These are phyloP conservation scores for Nomada goodeniana DNA, from an alignment of 2,888 invertebrate genomes.

Conservation along the genomic window DNA sequence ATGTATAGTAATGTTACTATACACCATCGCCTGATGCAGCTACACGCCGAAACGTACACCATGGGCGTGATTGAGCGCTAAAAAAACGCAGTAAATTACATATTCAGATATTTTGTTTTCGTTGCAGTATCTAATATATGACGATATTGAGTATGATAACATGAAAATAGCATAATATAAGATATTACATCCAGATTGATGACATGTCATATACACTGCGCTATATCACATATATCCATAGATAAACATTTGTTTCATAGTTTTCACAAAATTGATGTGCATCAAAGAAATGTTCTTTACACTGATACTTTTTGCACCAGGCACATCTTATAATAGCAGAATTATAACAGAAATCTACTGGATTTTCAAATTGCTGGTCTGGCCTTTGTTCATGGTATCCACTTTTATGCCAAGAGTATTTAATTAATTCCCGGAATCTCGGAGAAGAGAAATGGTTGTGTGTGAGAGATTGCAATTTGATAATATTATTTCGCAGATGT, in stretches of 20 bases:
- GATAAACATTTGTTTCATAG: not conserved
- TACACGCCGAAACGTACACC: no score
- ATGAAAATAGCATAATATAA: no score
- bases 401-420: slow-evolving; percentile 7
- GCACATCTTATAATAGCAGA: not conserved
- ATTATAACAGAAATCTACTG: not conserved
- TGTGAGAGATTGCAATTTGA: slow-evolving; percentile 24
- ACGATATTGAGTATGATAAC: no score
- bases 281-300: not conserved
- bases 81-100: no score
- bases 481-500: slow-evolving; percentile 18
- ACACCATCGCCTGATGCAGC: no score
- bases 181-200: no score
- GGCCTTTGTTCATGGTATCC: not conserved
- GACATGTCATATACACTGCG: no score
- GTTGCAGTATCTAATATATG: no score
- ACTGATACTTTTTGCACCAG: not conserved
- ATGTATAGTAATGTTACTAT: no score
- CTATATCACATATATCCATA: no score
- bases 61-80: no score
- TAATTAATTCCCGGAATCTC: slow-evolving; percentile 16
- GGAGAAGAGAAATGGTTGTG: slow-evolving; percentile 19
- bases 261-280: not conserved
- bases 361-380: not conserved
- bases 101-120: no score